phyloP scores from a whole-genome alignment of 2,113 vertebrate genomes.

The Oncorhynchus mykiss region DNA sequence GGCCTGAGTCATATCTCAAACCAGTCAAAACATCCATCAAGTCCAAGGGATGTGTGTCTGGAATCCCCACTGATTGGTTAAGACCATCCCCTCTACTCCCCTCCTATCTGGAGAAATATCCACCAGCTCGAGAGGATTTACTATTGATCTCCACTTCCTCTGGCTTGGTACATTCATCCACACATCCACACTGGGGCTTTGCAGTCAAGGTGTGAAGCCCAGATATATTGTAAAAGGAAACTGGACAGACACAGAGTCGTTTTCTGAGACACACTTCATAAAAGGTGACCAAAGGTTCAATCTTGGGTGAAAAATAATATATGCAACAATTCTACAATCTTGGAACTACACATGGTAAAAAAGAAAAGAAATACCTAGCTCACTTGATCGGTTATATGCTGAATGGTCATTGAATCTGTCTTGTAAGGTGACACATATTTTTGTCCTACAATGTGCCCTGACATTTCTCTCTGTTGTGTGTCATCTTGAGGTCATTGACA shows the following conservation, averaged over 20 bases:
- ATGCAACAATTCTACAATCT: no score
- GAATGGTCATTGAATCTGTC: constrained; percentile 64
- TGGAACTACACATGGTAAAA: no score
- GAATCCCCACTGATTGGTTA: constrained; percentile 61
- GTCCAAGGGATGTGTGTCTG: constrained; percentile 41
- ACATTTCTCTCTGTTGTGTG: constrained; percentile 68
- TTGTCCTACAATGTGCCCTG: constrained; percentile 62
- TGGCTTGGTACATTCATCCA: constrained; percentile 51
- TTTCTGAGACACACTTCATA: neutral
- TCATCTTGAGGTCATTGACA: constrained; percentile 70
- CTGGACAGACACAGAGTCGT: neutral
- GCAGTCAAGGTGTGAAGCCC: neutral
- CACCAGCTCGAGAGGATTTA: constrained; percentile 60
- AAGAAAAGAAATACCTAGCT: no score
- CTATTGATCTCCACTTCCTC: constrained; percentile 65
- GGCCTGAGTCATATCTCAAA: constrained; percentile 30
- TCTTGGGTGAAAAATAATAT: no score
- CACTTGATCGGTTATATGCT: no score
- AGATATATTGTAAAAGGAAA: neutral
- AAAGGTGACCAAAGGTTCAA: neutral
- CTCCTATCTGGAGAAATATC: constrained; percentile 61
- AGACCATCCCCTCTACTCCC: constrained; percentile 29
- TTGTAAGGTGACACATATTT: constrained; percentile 35
- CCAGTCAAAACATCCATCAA: constrained; percentile 51
- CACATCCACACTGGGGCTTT: constrained; percentile 1